Percentiles rank a stretch among this genome's conserved stretches.
These are phyloP conservation scores for Solea solea DNA, from an alignment of 2,113 vertebrate genomes.

Conservation along the genomic window DNA sequence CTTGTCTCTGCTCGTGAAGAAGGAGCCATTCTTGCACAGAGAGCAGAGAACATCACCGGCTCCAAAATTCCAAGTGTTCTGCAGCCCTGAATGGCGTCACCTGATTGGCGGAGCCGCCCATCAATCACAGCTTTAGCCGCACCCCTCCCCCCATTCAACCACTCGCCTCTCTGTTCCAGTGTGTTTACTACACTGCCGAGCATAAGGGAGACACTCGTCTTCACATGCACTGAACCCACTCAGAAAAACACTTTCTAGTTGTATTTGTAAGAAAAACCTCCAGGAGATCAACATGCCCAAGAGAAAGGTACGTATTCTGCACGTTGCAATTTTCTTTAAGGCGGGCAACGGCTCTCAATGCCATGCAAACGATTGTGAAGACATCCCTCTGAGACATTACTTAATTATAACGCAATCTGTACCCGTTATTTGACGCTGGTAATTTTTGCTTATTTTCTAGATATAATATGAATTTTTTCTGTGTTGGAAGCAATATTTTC, in stretches of 20 bases:
- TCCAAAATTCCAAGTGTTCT: constrained; percentile 81
- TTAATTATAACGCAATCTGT: constrained; percentile 76
- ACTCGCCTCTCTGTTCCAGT: constrained; percentile 83
- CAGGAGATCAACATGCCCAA: constrained; percentile 84
- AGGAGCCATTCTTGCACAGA: constrained; percentile 78
- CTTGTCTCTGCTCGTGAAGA: constrained; percentile 54
- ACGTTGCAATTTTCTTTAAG: constrained; percentile 55
- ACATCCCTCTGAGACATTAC: constrained; percentile 79
- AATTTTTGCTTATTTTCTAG: constrained; percentile 55
- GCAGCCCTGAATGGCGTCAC: constrained; percentile 67
- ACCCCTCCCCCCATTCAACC: constrained; percentile 85
- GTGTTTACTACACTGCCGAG: constrained; percentile 87
- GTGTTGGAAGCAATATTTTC: constrained; percentile 70
- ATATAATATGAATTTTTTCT: constrained; percentile 72
- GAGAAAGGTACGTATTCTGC: constrained; percentile 85
- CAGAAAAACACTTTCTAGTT: constrained; percentile 77
- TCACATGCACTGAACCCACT: constrained; percentile 80
- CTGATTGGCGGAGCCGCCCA: constrained; percentile 76
- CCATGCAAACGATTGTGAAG: constrained; percentile 74
- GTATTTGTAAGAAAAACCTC: constrained; percentile 73
- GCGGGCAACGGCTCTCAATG: constrained; percentile 52
- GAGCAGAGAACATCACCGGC: constrained; percentile 79
- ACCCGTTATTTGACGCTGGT: constrained; percentile 31
- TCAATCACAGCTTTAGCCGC: constrained; percentile 83
- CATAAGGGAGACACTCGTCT: constrained; percentile 83